A percentile compares a stretch with the other conserved stretches of the same genome.
Conservation (phyloP, 2,113 vertebrate species). For the Eira barbara region DNA sequence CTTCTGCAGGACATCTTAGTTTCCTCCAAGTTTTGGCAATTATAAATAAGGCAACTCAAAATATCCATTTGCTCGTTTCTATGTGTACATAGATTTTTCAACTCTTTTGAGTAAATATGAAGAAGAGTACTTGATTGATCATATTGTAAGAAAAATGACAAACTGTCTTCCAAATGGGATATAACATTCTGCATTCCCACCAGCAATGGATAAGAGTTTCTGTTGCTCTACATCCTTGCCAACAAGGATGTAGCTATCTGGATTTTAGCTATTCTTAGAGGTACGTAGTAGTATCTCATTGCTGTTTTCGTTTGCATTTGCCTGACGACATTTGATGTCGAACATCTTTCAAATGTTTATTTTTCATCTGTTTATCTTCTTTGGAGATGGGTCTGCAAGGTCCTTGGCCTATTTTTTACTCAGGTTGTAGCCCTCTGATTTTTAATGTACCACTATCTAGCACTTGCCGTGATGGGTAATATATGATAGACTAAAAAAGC, state of each 20-base stretch:
- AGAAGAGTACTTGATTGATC: not conserved
- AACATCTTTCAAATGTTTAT: not conserved
- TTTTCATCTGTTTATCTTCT: not conserved
- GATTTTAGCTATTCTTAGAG: not conserved
- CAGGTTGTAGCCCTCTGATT: not conserved
- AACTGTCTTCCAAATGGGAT: not conserved
- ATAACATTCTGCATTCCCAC: not conserved
- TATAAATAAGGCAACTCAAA: not conserved
- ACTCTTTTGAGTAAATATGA: not conserved
- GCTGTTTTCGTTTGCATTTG: not conserved
- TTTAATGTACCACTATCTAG: not conserved
- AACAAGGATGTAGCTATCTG: not conserved
- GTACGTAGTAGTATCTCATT: not conserved
- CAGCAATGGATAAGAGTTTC: not conserved
- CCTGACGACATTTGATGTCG: not conserved
- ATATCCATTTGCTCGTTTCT: not conserved
- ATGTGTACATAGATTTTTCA: not conserved
- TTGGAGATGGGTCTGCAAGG: not conserved
- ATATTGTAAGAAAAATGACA: not conserved
- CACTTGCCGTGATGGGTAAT: not conserved
- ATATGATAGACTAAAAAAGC: not conserved
- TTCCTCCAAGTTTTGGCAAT: not conserved
- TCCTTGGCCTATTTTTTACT: not conserved
- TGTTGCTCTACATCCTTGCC: not conserved
- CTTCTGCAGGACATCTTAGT: not conserved